Evolutionary conservation across 2,888 invertebrate species (phyloP).

Genomic region (Conistra vaccinii): DNA sequence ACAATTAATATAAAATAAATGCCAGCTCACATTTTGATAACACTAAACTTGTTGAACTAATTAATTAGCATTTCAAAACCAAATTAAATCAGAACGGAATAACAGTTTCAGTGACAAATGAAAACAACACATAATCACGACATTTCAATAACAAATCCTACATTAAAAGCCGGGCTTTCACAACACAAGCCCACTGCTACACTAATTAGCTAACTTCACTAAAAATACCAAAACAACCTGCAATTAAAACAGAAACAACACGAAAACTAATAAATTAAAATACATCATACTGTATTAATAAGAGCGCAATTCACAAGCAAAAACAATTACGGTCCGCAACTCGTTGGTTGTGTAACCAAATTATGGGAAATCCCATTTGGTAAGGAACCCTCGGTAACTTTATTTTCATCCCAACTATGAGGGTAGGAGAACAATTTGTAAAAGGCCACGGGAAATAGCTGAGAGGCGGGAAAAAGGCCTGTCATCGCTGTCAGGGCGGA

Average conservation of each 20-base stretch:
- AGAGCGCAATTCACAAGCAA: constrained; percentile 70
- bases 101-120: constrained; percentile 51
- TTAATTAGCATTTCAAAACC: constrained; percentile 53
- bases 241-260: constrained; percentile 65
- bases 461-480: constrained; percentile 87
- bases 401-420: constrained; percentile 83
- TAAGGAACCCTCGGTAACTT: constrained; percentile 83
- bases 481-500: constrained; percentile 86
- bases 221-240: constrained; percentile 63
- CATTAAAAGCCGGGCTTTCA: constrained; percentile 39
- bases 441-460: constrained; percentile 85
- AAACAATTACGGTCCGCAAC: constrained; percentile 81
- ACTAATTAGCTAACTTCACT: constrained; percentile 77
- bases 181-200: constrained; percentile 17
- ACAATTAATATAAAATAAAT: not conserved
- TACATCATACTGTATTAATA: constrained; percentile 68
- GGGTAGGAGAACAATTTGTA: constrained; percentile 86
- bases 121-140: constrained; percentile 46
- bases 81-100: constrained; percentile 40
- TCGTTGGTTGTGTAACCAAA: constrained; percentile 84
- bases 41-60: constrained; percentile 28
- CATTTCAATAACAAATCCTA: constrained; percentile 50
- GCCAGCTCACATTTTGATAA: constrained; percentile 24
- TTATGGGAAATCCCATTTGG: constrained; percentile 88
- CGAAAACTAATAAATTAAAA: constrained; percentile 63